Base-by-base conservation (phyloP, 30 jellyfish, hydroid and myxozoan genomes). In the Aurelia sp. region DNA sequence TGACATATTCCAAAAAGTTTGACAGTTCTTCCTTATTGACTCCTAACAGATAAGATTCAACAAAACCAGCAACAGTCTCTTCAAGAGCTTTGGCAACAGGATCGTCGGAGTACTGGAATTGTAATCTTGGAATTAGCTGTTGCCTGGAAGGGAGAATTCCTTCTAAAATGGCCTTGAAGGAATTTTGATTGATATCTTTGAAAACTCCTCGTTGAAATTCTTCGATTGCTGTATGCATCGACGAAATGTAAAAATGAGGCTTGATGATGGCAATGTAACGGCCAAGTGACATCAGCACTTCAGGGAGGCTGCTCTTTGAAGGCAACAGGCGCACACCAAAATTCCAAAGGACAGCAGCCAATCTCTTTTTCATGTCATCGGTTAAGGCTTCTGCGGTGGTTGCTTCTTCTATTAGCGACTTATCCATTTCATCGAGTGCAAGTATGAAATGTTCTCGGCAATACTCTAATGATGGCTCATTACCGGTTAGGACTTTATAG, bases 401-500 rank as follows among this genome's bases (percentile, higher is more conserved):
- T 41, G 52, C 52, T 41, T 41, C 11, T 2, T 41, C 51, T 69
- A 69, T 69, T 35, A 23, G 51, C 20, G 80, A 69, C 51, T 69
- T 69, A 15, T 69, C 63, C 51, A 22, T 61, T 69, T 30, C 80
- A 69, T 69, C 80, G 1, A 69, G 51, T 58, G 64, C 51, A 33
- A 33, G 65, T 13, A 4, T 3, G 80, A 69, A 69, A 58, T 69
- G 31, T 27, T 69, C 21, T 60, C 53, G 50, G 66, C 53, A 35
- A 21, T 41, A 74, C 40, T 52, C 74, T 22, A 55, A 20, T 27
- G 85, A 74, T 53, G 55, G 50, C 55, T 74, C 85, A 27, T 58
- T 69, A 74, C 85, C 85, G 35, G 73, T 58, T 19, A 74, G 85
- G 73, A 74, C 35, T 70, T 70, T 41, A 31, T 47, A 74, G 57